A percentile compares a stretch with the other conserved stretches of the same genome.
Evolutionary conservation across 2,797 vertebrate genomes (phyloP).

Genomic region (Poeciliopsis presidionis): DNA sequence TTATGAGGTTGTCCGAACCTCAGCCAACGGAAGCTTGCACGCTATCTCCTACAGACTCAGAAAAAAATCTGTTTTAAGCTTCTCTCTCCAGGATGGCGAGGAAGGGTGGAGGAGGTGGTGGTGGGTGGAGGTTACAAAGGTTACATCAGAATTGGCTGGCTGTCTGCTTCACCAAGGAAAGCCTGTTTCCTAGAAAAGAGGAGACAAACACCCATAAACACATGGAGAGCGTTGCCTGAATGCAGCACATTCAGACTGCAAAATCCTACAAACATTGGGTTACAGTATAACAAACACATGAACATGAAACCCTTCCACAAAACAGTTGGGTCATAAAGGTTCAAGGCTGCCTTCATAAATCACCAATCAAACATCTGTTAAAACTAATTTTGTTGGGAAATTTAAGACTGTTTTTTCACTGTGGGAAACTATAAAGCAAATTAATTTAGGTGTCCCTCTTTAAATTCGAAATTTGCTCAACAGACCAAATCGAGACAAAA

Average conservation of each 20-base stretch:
- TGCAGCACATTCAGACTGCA: constrained; percentile 21
- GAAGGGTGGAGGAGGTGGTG: constrained; percentile 46
- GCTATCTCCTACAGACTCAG: constrained; percentile 50
- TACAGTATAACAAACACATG: constrained; percentile 19
- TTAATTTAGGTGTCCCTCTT: background rate
- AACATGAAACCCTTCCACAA: constrained; percentile 6
- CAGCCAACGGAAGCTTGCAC: constrained; percentile 56
- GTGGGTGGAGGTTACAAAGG: constrained; percentile 67
- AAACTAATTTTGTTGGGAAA: background rate
- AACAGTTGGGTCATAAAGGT: background rate
- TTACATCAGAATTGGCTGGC: constrained; percentile 58
- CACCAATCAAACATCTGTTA: background rate
- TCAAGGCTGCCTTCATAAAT: background rate
- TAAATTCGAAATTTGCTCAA: background rate
- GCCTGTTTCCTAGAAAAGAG: constrained; percentile 70
- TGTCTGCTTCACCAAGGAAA: constrained; percentile 63
- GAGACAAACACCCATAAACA: constrained; percentile 61
- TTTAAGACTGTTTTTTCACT: background rate
- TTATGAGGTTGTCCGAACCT: constrained; percentile 51
- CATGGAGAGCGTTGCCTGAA: constrained; percentile 62
- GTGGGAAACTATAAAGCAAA: background rate
- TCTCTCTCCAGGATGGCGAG: constrained; percentile 57
- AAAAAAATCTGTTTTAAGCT: constrained; percentile 63
- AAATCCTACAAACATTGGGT: constrained; percentile 62
- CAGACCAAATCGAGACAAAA: background rate